Evolutionary conservation across 2,113 vertebrate genomes (phyloP).

Genomic region (Mastomys coucha): DNA sequence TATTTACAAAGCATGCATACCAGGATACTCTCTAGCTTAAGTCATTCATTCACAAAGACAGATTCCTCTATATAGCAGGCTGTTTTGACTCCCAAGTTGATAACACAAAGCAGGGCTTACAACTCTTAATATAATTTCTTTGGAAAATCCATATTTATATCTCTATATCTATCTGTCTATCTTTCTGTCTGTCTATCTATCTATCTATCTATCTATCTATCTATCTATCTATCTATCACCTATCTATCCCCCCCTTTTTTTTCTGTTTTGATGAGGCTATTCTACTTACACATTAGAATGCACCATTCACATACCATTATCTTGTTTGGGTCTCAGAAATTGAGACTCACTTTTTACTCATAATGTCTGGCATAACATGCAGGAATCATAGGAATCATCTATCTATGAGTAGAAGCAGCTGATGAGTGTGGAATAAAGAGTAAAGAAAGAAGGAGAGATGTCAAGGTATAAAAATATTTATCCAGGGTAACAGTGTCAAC

Average conservation of each 20-base stretch:
- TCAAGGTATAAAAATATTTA: conserved; percentile 67
- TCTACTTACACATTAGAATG: background rate
- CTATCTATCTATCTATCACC: background rate
- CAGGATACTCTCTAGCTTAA: conserved; percentile 44
- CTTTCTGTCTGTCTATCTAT: background rate
- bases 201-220: background rate
- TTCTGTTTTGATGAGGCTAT: background rate
- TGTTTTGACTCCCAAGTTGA: conserved; percentile 31
- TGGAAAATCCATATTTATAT: background rate
- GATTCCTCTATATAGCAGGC: background rate
- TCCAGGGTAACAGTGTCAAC: conserved; percentile 44
- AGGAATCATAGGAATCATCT: conserved; percentile 67
- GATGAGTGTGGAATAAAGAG: conserved; percentile 26
- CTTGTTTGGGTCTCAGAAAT: conserved; percentile 52
- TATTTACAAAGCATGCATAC: background rate
- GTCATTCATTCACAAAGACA: conserved; percentile 1
- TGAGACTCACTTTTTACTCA: conserved; percentile 11
- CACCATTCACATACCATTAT: conserved; percentile 9
- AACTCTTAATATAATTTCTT: conserved; percentile 25
- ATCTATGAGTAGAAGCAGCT: conserved; percentile 57
- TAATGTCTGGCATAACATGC: conserved; percentile 39
- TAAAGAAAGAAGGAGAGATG: conserved; percentile 32
- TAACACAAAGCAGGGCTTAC: background rate
- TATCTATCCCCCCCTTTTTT: background rate
- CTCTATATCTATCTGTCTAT: background rate